Evolutionary conservation across 2,113 vertebrate species (phyloP), one percentile per base, ranked within the genome.

Genomic region (Bos javanicus): DNA sequence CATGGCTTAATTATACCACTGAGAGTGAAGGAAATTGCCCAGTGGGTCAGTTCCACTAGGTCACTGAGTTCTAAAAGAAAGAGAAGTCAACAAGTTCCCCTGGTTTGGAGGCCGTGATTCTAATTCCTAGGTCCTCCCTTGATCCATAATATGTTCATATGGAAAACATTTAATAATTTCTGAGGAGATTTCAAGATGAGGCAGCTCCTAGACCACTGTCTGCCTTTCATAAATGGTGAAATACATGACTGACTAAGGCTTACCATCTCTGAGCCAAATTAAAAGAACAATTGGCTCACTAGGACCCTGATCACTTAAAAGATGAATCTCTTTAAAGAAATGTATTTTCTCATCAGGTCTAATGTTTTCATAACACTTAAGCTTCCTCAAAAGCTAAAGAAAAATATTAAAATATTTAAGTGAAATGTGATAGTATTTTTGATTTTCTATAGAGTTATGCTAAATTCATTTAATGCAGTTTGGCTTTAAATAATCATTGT

Each of bases 121-220:
- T 92, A 97, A 92, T 91, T 90, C 50, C 56, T 62, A 21, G 36
- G 33, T 97, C 90, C 62, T 93, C 81, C 33, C 50, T 74, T 19
- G 21, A 46, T 95, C 87, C 60, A 84, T 26, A 93, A 57, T 87
- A 74, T 74, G 39, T 33, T 93, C 97, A 98, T 98, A 97, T 98
- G 97, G 96, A 98, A 98, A 95, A 94, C 86, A 97, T 97, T 98
- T 97, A 94, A 86, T 89, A 43, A 89, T 95, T 98, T 95, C 48
- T 97, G 62, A 97, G 56, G 94, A 85, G 90, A 95, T 96, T 97
- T 71, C 91, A 96, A 95, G 97, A 94, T 91, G 91, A 97, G 67
- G 89, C 78, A 96, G 86, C 56, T 28, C 33, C 5, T 95, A 54
- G 91, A 95, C 88, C 85, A 83, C 90, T 94, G 71, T 90, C 90